Conservation (phyloP, 2,888 invertebrate genomes). For the Pollenia labialis region DNA sequence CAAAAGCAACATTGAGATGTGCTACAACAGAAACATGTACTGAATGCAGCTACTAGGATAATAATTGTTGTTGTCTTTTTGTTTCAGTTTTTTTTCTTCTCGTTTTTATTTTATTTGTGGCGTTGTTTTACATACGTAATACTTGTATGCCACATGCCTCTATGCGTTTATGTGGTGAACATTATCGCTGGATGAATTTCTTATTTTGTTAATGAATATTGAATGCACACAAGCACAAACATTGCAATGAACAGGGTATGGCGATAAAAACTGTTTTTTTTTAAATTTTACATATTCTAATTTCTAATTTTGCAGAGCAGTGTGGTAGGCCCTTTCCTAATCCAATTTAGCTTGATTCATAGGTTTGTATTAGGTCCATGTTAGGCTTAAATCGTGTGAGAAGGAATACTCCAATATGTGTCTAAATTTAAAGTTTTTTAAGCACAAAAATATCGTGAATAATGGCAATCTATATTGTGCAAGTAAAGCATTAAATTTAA, state of each 20-base stretch:
- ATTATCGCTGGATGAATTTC: not conserved
- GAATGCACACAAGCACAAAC: not conserved
- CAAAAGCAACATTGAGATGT: not conserved
- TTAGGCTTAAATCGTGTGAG: no score
- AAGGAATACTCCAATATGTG: no score
- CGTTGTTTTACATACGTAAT: constrained; percentile 22
- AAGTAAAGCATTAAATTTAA: no score
- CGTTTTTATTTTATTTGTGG: not conserved
- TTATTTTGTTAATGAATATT: not conserved
- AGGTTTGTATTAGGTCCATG: no score
- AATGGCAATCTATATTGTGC: no score
- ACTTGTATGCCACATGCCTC: constrained; percentile 18
- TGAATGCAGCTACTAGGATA: not conserved
- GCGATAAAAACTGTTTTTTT: not conserved
- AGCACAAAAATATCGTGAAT: no score
- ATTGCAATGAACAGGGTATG: not conserved
- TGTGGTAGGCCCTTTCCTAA: no score
- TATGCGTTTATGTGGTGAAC: not conserved
- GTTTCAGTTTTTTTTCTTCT: not conserved
- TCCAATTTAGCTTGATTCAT: no score
- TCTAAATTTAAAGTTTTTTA: no score
- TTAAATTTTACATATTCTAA: no score
- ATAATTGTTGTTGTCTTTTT: constrained; percentile 11
- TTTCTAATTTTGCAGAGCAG: no score
- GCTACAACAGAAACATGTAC: not conserved